Conservation (phyloP, 2,888 invertebrate genomes). For the Hipparchia semele region DNA sequence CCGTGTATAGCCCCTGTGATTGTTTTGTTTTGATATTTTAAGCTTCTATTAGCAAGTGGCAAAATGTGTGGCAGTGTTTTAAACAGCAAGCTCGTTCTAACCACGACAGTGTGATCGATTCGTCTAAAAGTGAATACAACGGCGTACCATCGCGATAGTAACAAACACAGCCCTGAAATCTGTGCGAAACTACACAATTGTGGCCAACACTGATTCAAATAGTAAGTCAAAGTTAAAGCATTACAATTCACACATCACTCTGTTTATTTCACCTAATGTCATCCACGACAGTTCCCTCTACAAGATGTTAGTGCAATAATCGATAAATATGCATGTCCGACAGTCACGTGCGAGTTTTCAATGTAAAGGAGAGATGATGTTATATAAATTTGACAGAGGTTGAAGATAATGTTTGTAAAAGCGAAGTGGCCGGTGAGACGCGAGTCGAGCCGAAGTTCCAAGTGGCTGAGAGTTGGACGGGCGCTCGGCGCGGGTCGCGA, state of each 20-base stretch:
- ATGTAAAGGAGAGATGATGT: constrained; percentile 8
- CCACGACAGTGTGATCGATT: constrained; percentile 66
- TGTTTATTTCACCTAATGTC: neutral
- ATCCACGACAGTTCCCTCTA: neutral
- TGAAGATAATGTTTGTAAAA: constrained; percentile 61
- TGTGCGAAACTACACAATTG: constrained; percentile 72
- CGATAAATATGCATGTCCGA: constrained; percentile 18
- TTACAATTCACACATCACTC: constrained; percentile 16
- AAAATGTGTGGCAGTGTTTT: constrained; percentile 72
- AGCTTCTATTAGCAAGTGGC: constrained; percentile 60
- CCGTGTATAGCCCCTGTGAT: constrained; percentile 75
- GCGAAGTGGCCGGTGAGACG: constrained; percentile 40
- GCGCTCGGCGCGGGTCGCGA: constrained; percentile 50
- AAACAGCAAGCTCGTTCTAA: constrained; percentile 55
- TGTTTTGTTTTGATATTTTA: constrained; percentile 73
- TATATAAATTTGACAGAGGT: constrained; percentile 32
- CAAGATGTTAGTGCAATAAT: constrained; percentile 10
- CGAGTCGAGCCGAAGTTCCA: constrained; percentile 49
- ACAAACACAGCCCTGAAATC: constrained; percentile 70
- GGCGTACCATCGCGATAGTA: constrained; percentile 64
- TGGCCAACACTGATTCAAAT: constrained; percentile 79
- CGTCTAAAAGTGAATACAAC: constrained; percentile 63
- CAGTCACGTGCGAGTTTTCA: constrained; percentile 14
- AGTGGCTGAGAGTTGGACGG: constrained; percentile 59
- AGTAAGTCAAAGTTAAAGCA: constrained; percentile 61